These are phyloP conservation scores for Drosophila paulistorum DNA, from an alignment of 1,140 invertebrate species.

Conservation along the genomic window DNA sequence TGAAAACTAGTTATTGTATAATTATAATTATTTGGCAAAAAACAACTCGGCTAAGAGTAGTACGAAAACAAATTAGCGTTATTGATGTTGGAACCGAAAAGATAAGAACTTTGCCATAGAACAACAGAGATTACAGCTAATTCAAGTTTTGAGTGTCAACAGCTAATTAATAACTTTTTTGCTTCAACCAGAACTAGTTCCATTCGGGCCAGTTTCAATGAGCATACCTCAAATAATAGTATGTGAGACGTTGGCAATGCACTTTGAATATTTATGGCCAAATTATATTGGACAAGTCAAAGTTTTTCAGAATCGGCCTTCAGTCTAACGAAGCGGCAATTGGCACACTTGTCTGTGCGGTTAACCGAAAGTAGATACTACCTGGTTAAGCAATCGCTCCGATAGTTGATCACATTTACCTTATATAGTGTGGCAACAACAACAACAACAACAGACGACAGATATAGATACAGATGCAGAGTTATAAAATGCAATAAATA, in stretches of 20 bases:
- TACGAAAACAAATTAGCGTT: no score
- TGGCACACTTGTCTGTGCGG: constrained; percentile 55
- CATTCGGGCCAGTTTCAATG: background rate
- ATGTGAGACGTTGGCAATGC: constrained; percentile 23
- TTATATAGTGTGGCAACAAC: constrained; percentile 29
- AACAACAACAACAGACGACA: no score
- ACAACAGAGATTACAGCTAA: no score
- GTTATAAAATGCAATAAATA: background rate
- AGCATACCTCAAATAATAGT: constrained; percentile 30
- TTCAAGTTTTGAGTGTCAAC: no score
- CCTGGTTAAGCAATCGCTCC: constrained; percentile 41
- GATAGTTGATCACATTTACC: constrained; percentile 28
- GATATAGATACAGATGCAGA: no score
- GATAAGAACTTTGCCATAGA: no score
- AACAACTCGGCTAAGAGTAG: no score
- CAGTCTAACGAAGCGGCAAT: constrained; percentile 21
- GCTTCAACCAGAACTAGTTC: constrained; percentile 33
- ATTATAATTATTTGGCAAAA: no score
- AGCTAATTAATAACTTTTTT: no score
- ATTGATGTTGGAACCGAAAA: no score
- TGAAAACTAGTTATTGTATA: no score
- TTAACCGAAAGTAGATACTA: constrained; percentile 37
- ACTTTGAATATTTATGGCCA: constrained; percentile 51
- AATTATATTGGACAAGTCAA: constrained; percentile 45
- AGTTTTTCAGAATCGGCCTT: constrained; percentile 56